Evolutionary conservation across 2,113 vertebrate species (phyloP), one percentile per base, ranked within the genome.

Genomic region (Gnathonemus longibarbis): DNA sequence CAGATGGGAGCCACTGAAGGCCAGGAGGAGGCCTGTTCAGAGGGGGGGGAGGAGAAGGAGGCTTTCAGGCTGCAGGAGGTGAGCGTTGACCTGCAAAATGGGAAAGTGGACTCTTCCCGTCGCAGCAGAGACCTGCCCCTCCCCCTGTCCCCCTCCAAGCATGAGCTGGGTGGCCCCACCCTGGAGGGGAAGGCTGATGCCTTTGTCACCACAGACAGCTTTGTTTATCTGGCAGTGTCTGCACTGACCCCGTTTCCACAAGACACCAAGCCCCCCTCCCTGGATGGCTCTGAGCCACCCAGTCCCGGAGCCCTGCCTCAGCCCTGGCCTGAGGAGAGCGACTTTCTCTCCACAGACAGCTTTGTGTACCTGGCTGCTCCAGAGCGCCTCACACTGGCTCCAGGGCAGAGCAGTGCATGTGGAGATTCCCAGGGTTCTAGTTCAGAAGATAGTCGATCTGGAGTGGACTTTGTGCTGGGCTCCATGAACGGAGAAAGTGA

Each of bases 291-390:
- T 0, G 77, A 89, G 92, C 92, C 90, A 2, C 19, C n/a, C 56
- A 87, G 46, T 56, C 74, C 90, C 39, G 85, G 90, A 10, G 88
- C 85, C 90, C 93, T 86, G 91, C 94, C 52, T 5, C 2, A 62
- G 90, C 92, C 35, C 91, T 92, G 27, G 93, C 94, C 93, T 45
- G 95, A 96, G 35, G 96, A 95, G 91, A 94, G 94, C 88, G 96
- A 96, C 91, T 96, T 96, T 83, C 93, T 96, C 84, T 96, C 95
- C 91, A 96, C 95, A 0, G 96, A 96, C 70, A 96, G 96, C 90
- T 96, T 96, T n/a, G 95, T 96, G 46, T 96, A 96, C 91, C 94
- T 96, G 90, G 95, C 96, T 39, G 95, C 95, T 89, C 96, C 96
- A 52, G 95, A 93, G 83, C 96, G 96, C 92, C 95, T 94, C 91